Conservation (phyloP, 2,888 invertebrate genomes). For the Calameuta filiformis region DNA sequence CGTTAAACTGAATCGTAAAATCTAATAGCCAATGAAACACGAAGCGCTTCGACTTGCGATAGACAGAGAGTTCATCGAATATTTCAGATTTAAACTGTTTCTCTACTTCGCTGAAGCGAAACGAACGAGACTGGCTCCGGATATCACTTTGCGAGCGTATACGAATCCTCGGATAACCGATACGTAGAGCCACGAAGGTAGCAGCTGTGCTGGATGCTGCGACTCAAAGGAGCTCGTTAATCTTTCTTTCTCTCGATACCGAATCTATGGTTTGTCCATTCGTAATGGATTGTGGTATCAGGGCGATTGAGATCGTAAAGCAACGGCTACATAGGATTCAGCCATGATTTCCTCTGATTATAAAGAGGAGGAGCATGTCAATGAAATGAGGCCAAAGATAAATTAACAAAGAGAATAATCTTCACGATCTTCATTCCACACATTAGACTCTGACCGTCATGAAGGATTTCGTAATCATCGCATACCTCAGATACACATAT, state of each 20-base stretch:
- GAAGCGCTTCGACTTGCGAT: not conserved
- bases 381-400: not conserved
- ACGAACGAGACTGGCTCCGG: not conserved
- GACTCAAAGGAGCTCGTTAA: not conserved
- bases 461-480: not conserved
- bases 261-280: not conserved
- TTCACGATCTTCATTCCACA: not conserved
- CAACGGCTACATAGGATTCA: not conserved
- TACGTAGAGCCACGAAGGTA: not conserved
- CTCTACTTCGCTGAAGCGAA: not conserved
- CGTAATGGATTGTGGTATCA: not conserved
- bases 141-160: not conserved
- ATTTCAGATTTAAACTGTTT: not conserved
- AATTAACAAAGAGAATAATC: not conserved
- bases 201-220: not conserved
- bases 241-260: not conserved
- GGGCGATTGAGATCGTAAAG: not conserved
- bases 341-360: not conserved
- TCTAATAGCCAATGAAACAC: not conserved
- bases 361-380: not conserved
- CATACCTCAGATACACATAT: not conserved
- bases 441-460: not conserved
- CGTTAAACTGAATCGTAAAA: not conserved
- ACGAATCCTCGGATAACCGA: not conserved
- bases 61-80: not conserved